Evolutionary conservation across 1,140 invertebrate species (phyloP).

Genomic region (Sitodiplosis mosellana): DNA sequence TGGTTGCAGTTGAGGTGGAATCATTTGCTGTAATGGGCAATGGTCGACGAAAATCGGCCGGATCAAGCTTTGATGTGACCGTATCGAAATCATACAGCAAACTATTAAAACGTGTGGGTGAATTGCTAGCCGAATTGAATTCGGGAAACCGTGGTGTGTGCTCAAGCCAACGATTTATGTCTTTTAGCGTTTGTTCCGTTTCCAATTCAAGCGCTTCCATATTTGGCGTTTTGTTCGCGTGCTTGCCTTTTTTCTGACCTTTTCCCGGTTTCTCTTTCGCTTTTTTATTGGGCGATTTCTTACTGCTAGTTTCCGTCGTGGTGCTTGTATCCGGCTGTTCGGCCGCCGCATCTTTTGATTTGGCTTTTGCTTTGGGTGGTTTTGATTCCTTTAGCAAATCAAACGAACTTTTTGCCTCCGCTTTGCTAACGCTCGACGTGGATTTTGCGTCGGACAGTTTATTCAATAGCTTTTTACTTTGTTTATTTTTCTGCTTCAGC

Average conservation of each 20-base stretch:
- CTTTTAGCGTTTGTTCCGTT: constrained; percentile 68
- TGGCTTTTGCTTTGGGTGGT: constrained; percentile 10
- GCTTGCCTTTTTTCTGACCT: constrained; percentile 6
- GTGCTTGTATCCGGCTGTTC: constrained; percentile 2
- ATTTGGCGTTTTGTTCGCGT: constrained; percentile 31
- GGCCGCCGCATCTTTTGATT: not conserved
- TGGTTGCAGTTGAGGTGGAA: not conserved
- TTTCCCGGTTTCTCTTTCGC: constrained; percentile 20
- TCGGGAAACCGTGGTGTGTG: constrained; percentile 55
- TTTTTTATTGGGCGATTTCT: constrained; percentile 31
- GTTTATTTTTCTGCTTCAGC: constrained; percentile 38
- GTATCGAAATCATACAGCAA: constrained; percentile 30
- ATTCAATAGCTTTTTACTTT: constrained; percentile 23
- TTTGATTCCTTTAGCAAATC: constrained; percentile 14
- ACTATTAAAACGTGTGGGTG: constrained; percentile 35
- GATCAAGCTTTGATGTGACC: constrained; percentile 17
- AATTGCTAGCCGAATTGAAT: constrained; percentile 53
- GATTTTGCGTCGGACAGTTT: not conserved
- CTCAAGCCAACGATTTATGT: constrained; percentile 75
- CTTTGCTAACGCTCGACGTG: constrained; percentile 11
- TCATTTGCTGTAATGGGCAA: constrained; percentile 9
- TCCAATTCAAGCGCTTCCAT: constrained; percentile 57
- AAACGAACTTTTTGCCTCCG: constrained; percentile 12
- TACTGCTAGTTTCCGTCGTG: constrained; percentile 21
- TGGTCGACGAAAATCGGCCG: constrained; percentile 16